A percentile compares a stretch with the other conserved stretches of the same genome.
phyloP scores from a whole-genome alignment of 2,888 invertebrate genomes.

The Chelonus formosanus region DNA sequence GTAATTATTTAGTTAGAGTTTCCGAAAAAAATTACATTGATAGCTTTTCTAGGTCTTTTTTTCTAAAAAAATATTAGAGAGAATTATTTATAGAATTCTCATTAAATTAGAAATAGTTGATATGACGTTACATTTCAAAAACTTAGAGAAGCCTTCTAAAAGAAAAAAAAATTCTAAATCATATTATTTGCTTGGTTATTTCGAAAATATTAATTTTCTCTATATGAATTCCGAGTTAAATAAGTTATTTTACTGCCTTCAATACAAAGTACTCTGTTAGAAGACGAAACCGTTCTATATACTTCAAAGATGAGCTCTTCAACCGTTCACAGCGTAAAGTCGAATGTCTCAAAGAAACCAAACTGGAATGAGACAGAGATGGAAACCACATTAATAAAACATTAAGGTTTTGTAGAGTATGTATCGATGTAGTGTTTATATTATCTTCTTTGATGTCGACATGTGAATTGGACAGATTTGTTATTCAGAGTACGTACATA shows the following conservation, averaged over 20 bases:
- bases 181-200: too few species aligned
- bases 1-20: too few species aligned
- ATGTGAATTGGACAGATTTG: slow-evolving; percentile 66
- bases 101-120: too few species aligned
- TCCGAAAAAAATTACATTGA: too few species aligned
- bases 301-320: slow-evolving; percentile 12
- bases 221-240: too few species aligned
- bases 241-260: background rate
- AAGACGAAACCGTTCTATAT: background rate
- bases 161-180: too few species aligned
- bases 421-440: slow-evolving; percentile 66
- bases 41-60: too few species aligned
- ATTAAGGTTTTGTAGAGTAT: slow-evolving; percentile 65
- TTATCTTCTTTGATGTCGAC: slow-evolving; percentile 66
- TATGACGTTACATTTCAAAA: too few species aligned
- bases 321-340: slow-evolving; percentile 10
- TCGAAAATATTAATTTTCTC: too few species aligned
- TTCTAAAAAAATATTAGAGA: too few species aligned
- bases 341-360: slow-evolving; percentile 10
- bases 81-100: too few species aligned
- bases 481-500: slow-evolving; percentile 65
- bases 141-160: too few species aligned
- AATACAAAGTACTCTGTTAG: background rate
- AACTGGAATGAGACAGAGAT: slow-evolving; percentile 38
- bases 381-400: slow-evolving; percentile 64